These are phyloP conservation scores for Mugil cephalus DNA, from an alignment of 2,113 vertebrate species.

Conservation along the genomic window DNA sequence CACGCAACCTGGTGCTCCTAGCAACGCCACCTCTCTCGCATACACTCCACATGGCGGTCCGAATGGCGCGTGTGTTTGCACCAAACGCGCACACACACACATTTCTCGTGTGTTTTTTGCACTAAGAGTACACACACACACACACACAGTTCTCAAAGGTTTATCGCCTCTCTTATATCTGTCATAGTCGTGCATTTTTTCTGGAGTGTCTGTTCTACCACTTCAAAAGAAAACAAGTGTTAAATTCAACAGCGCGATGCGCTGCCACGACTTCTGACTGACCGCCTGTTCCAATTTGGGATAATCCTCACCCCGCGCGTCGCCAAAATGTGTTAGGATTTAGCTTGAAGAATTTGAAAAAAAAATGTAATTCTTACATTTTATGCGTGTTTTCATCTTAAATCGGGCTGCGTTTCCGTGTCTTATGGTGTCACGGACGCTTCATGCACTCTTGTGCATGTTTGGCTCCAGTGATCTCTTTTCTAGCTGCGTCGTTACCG, in stretches of 20 bases:
- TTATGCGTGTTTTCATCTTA: no score
- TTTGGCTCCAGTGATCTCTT: no score
- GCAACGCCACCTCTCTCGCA: slow-evolving; percentile 82
- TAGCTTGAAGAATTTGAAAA: no score
- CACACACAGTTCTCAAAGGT: slow-evolving; percentile 34
- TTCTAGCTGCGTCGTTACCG: no score
- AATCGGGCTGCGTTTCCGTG: no score
- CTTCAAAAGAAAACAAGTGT: slow-evolving; percentile 49
- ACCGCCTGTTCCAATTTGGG: slow-evolving; percentile 31
- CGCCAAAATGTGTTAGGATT: no score
- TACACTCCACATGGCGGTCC: slow-evolving; percentile 73
- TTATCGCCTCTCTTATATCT: slow-evolving; percentile 44
- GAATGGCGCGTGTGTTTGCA: slow-evolving; percentile 31
- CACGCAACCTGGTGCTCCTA: slow-evolving; percentile 85
- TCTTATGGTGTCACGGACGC: no score
- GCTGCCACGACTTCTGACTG: slow-evolving; percentile 28
- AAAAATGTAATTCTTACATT: no score
- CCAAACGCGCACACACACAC: slow-evolving; percentile 36
- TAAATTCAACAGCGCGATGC: slow-evolving; percentile 36
- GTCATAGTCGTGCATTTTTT: slow-evolving; percentile 39
- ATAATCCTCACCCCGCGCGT: neutral
- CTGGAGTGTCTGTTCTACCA: slow-evolving; percentile 55
- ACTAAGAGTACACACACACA: slow-evolving; percentile 4
- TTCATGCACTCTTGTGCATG: no score
- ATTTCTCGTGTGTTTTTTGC: slow-evolving; percentile 6